Conservation (phyloP, 2,888 invertebrate species). For the Meiosimyza decipiens region DNA sequence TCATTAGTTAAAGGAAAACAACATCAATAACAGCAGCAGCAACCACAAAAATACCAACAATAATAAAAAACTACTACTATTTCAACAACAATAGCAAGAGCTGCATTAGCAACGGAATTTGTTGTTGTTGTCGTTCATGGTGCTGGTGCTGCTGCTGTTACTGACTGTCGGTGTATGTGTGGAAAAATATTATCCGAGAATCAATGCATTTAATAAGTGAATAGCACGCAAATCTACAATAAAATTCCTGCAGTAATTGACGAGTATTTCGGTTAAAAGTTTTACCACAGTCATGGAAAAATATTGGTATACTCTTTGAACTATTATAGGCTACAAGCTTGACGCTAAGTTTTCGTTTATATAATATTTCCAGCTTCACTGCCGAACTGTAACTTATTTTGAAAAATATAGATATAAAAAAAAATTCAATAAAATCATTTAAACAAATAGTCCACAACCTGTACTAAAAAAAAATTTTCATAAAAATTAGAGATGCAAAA, state of each 20-base stretch:
- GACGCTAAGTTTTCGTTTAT: no score
- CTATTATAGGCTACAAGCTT: no score
- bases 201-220: constrained; percentile 52
- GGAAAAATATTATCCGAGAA: constrained; percentile 41
- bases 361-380: no score
- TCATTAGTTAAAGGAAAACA: constrained; percentile 53
- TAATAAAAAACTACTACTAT: background rate
- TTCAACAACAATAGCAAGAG: background rate
- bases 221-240: constrained; percentile 59
- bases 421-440: no score
- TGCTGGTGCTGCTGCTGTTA: constrained; percentile 15
- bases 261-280: constrained; percentile 38
- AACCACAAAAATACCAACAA: background rate
- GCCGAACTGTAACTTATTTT: no score
- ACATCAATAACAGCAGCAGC: constrained; percentile 6
- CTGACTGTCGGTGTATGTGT: constrained; percentile 32
- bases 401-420: no score
- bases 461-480: no score
- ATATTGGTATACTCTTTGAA: no score
- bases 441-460: no score
- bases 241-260: constrained; percentile 55
- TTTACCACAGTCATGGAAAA: background rate
- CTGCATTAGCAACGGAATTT: background rate
- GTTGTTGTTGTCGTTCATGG: constrained; percentile 11
- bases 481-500: no score